These are phyloP conservation scores for Zaprionus africanus DNA, from an alignment of 1,140 invertebrate species.

Conservation along the genomic window DNA sequence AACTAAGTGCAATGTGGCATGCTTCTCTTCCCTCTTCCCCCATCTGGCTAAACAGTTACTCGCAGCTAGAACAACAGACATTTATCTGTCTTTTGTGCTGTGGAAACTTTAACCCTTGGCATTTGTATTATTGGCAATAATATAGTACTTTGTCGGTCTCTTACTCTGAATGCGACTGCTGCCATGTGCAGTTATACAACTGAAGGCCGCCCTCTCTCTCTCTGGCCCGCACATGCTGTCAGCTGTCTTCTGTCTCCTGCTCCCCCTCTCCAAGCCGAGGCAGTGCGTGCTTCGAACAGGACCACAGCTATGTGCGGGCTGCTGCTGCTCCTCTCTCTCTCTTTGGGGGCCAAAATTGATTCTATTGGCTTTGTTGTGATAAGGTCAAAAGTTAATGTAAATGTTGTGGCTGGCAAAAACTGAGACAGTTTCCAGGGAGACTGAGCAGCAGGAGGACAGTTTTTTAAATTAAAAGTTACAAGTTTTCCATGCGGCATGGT, in stretches of 20 bases:
- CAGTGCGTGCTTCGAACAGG: conserved; percentile 19
- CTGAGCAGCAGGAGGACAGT: not conserved
- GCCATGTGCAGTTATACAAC: conserved; percentile 39
- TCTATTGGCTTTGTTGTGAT: conserved; percentile 79
- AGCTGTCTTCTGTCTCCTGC: conserved; percentile 27
- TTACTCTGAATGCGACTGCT: conserved; percentile 12
- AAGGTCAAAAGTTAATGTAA: conserved; percentile 81
- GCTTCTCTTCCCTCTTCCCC: not conserved
- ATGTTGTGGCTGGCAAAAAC: conserved; percentile 68
- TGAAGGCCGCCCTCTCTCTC: conserved; percentile 3
- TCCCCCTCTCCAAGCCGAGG: not conserved
- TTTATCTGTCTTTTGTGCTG: conserved; percentile 46
- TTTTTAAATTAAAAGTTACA: conserved; percentile 72
- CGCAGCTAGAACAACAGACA: conserved; percentile 40
- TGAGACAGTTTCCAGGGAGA: conserved; percentile 62
- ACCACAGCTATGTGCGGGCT: conserved; percentile 20
- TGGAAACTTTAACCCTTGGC: conserved; percentile 58
- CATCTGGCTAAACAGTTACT: conserved; percentile 27
- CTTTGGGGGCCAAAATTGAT: conserved; percentile 65
- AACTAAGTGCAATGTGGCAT: conserved; percentile 22
- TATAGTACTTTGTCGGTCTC: conserved; percentile 33
- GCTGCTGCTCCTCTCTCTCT: conserved; percentile 27
- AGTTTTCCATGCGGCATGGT: conserved; percentile 54
- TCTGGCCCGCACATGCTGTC: not conserved
- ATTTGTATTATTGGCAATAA: conserved; percentile 72